These are phyloP conservation scores for Centropristis striata DNA, from an alignment of 2,113 vertebrate genomes.

Conservation along the genomic window DNA sequence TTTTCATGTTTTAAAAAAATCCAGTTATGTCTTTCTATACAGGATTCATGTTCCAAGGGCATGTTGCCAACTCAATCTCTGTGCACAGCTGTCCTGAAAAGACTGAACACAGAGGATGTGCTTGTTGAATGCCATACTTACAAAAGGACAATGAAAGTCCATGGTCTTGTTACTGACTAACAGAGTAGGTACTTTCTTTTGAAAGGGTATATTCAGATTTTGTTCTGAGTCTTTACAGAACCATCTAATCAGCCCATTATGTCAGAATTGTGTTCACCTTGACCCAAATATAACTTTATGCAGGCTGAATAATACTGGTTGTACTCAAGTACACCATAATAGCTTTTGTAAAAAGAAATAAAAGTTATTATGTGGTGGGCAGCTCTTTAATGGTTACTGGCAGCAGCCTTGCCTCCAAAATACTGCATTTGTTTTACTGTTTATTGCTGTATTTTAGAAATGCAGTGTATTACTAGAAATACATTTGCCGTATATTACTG, in stretches of 20 bases:
- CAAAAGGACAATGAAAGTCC: not conserved
- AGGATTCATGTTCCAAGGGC: not conserved
- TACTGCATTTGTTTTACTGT: no score
- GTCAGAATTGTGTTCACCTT: no score
- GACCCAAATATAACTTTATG: not conserved
- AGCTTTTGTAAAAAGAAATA: not conserved
- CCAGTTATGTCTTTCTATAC: not conserved
- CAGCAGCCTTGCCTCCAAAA: no score
- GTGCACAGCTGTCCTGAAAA: not conserved
- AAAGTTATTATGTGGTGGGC: not conserved
- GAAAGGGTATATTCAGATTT: no score
- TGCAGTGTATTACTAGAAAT: no score
- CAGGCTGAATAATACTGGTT: not conserved
- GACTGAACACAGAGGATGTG: conserved; percentile 5
- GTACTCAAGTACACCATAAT: not conserved
- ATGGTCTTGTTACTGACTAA: not conserved
- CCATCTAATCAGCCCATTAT: not conserved
- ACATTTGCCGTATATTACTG: no score
- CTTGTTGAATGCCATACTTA: conserved; percentile 3
- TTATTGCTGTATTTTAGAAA: no score
- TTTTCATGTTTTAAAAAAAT: not conserved
- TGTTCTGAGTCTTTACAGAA: not conserved
- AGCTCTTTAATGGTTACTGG: no score
- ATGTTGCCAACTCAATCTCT: not conserved
- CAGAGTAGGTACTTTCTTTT: no score